Conservation (phyloP, 2,888 invertebrate species). For the Cryptocephalus moraei region DNA sequence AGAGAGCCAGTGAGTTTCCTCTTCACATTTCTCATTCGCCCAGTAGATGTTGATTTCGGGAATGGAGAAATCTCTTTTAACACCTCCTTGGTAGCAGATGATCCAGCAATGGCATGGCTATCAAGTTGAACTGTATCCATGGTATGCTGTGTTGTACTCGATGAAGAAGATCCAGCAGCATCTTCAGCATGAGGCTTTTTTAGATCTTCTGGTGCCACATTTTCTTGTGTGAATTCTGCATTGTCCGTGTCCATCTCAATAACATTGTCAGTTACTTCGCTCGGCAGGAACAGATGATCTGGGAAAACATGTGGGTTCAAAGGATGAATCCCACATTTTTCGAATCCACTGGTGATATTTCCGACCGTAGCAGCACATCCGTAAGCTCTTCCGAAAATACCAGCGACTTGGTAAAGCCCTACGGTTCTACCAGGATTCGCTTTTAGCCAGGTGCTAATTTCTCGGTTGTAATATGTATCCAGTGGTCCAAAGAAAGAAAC, state of each 20-base stretch:
- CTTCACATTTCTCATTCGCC: background rate
- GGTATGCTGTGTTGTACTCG: too few species aligned
- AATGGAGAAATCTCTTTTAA: background rate
- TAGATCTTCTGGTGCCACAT: too few species aligned
- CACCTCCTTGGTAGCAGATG: too few species aligned
- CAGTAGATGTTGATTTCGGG: background rate
- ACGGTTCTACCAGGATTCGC: background rate
- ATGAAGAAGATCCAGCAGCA: too few species aligned
- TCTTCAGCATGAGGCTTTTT: too few species aligned
- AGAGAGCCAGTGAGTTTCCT: background rate
- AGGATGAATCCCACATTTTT: background rate
- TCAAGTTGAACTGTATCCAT: too few species aligned
- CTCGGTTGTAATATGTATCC: too few species aligned
- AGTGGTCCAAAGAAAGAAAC: too few species aligned
- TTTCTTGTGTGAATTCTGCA: too few species aligned
- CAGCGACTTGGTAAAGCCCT: conserved; percentile 1
- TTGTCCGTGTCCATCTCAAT: too few species aligned
- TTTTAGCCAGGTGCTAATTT: background rate
- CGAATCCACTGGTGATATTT: background rate
- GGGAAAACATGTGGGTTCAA: background rate
- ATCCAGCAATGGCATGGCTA: too few species aligned
- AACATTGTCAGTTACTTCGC: background rate
- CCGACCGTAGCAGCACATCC: background rate
- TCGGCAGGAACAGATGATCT: background rate
- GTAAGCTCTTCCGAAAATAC: conserved; percentile 1